Evolutionary conservation across 2,113 vertebrate species (phyloP).

Genomic region (Sturnus vulgaris): DNA sequence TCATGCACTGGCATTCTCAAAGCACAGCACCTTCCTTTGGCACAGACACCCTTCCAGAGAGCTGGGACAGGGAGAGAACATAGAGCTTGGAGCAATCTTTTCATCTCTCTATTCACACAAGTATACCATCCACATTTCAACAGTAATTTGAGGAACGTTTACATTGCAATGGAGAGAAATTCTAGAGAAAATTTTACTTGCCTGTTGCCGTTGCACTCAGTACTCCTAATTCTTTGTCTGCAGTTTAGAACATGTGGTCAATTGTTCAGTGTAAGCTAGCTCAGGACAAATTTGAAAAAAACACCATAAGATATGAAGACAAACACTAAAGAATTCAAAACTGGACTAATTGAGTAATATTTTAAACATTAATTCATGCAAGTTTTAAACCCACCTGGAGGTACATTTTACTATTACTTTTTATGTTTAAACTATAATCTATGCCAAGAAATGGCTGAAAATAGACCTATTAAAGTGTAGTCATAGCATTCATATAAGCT

Average conservation of each 20-base stretch:
- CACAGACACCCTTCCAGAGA: background rate
- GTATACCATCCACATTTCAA: background rate
- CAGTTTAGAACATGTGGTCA: background rate
- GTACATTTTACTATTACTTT: background rate
- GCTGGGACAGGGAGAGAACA: background rate
- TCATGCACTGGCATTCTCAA: background rate
- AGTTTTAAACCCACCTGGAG: background rate
- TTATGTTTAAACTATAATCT: background rate
- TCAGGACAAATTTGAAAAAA: background rate
- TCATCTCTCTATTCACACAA: background rate
- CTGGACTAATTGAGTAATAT: background rate
- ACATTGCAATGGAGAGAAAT: background rate
- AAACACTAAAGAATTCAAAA: background rate
- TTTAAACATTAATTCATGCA: background rate
- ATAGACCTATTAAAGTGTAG: background rate
- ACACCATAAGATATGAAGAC: background rate
- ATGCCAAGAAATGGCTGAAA: background rate
- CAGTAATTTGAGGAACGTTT: background rate
- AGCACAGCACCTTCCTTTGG: background rate
- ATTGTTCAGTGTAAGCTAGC: background rate
- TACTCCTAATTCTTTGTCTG: background rate
- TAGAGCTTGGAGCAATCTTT: background rate
- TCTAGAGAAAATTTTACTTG: background rate
- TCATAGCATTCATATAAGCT: background rate
- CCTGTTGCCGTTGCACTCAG: background rate